phyloP scores from a whole-genome alignment of 2,113 vertebrate genomes.

The Myrmecobius fasciatus region DNA sequence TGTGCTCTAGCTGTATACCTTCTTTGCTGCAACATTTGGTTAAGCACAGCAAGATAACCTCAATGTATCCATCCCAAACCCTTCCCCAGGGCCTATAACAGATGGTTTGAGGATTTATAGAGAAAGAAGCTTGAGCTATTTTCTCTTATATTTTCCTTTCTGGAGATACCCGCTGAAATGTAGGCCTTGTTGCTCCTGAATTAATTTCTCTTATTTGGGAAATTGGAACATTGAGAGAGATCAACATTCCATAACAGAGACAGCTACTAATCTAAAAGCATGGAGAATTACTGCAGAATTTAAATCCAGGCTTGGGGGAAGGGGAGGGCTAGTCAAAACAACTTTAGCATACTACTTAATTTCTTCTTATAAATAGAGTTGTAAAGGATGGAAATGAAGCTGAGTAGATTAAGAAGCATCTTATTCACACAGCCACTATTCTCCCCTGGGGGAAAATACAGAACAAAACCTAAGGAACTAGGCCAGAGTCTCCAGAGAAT shows the following conservation, averaged over 20 bases:
- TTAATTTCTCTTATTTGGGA: constrained; percentile 30
- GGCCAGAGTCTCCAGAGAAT: constrained; percentile 25
- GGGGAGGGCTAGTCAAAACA: constrained; percentile 43
- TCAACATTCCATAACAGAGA: neutral
- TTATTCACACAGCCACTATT: neutral
- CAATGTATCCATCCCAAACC: neutral
- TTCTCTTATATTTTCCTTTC: neutral
- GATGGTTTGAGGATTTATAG: neutral
- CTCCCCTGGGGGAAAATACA: constrained; percentile 34
- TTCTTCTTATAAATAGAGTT: constrained; percentile 58
- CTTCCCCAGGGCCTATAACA: neutral
- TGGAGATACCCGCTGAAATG: neutral
- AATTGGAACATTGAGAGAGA: constrained; percentile 32
- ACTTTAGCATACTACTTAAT: constrained; percentile 33
- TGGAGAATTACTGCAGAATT: constrained; percentile 57
- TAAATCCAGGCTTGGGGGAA: constrained; percentile 49
- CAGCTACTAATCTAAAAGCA: constrained; percentile 40
- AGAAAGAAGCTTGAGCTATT: neutral
- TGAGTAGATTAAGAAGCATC: constrained; percentile 57
- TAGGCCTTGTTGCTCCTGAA: neutral
- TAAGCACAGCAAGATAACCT: neutral
- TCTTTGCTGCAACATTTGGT: neutral
- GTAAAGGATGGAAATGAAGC: constrained; percentile 60
- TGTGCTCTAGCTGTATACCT: neutral
- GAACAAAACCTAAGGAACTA: constrained; percentile 23